Percentiles rank a stretch among this genome's conserved stretches.
Conservation (phyloP, 2,797 vertebrate species). For the Tauraco hartlaubi region DNA sequence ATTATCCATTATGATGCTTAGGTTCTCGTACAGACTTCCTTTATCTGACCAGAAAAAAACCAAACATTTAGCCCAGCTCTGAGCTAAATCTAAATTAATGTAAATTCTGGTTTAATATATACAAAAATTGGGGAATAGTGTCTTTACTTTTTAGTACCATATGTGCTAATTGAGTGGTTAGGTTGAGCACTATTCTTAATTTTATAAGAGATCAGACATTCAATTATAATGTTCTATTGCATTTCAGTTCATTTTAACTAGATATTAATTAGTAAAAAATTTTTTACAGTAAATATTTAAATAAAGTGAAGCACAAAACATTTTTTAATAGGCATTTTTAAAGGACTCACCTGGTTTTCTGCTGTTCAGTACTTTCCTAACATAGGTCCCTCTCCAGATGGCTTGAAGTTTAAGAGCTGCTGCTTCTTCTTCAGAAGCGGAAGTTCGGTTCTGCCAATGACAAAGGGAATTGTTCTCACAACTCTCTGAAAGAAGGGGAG, state of each 20-base stretch:
- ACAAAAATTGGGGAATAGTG: background rate
- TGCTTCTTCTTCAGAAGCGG: conserved; percentile 78
- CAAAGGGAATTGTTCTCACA: conserved; percentile 30
- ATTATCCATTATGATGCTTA: background rate
- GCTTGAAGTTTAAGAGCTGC: conserved; percentile 85
- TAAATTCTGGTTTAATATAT: background rate
- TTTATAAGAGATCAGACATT: background rate
- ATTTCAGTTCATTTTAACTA: background rate
- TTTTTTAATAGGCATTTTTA: background rate
- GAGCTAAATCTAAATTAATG: background rate
- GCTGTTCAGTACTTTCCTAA: conserved; percentile 78
- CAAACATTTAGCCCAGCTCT: background rate
- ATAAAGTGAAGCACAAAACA: background rate
- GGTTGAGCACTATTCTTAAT: background rate
- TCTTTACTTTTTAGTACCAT: background rate
- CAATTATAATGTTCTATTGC: background rate
- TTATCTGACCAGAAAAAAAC: background rate
- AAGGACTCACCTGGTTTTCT: conserved; percentile 82
- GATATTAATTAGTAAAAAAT: background rate
- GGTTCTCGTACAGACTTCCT: background rate
- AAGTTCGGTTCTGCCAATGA: conserved; percentile 63
- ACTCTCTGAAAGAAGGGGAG: conserved; percentile 20
- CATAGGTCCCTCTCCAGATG: conserved; percentile 79
- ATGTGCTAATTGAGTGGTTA: background rate
- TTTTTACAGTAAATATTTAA: background rate